Conservation (phyloP, 2,797 vertebrate genomes). For the Sebastiscus tertius region DNA sequence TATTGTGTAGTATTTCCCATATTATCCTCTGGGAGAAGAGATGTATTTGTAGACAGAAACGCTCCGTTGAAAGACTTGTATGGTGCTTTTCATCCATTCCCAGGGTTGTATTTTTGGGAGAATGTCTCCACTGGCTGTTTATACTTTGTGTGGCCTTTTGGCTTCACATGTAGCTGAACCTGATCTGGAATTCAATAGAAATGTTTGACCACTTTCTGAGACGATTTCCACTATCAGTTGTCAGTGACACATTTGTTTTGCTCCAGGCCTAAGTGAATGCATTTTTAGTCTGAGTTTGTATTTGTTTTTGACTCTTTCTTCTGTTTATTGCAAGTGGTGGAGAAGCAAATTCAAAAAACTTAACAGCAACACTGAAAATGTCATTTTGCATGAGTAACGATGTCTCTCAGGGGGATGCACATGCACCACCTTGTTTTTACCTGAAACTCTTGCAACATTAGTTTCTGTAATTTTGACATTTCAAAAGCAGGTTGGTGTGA, state of each 20-base stretch:
- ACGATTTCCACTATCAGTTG: neutral
- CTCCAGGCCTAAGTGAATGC: too few species aligned
- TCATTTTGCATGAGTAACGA: neutral
- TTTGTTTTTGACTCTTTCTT: neutral
- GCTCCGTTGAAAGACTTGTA: constrained; percentile 3
- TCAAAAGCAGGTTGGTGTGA: neutral
- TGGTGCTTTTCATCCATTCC: constrained; percentile 27
- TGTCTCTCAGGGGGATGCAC: neutral
- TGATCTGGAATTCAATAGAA: constrained; percentile 2
- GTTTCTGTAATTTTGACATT: neutral
- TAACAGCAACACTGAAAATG: neutral
- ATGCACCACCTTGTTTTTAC: constrained; percentile 9
- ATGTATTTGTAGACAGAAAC: constrained; percentile 24
- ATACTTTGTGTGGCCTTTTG: neutral
- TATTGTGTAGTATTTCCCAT: constrained; percentile 58
- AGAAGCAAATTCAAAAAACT: neutral
- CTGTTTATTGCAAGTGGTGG: neutral
- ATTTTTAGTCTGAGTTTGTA: neutral
- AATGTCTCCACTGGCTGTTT: neutral
- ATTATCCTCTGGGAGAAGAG: constrained; percentile 33
- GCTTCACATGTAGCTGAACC: constrained; percentile 2
- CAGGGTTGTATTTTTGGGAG: constrained; percentile 22
- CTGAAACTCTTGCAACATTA: neutral
- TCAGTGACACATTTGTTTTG: neutral
- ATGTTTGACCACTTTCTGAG: neutral